Conservation (phyloP, 1,140 invertebrate species). For the Agraylea sexmaculata region DNA sequence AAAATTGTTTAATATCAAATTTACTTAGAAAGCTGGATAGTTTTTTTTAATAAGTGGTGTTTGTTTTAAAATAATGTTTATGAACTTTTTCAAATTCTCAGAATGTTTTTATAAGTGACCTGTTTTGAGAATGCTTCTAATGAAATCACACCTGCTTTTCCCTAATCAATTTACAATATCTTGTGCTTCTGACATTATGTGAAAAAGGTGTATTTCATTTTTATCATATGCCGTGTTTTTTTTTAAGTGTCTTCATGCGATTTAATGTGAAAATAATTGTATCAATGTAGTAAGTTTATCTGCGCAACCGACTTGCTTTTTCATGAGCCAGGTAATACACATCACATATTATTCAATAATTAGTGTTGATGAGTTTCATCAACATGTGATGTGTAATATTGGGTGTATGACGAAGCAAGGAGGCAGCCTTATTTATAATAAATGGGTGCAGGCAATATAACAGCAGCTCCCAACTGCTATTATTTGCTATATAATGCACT, state of each 20-base stretch:
- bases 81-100: neutral
- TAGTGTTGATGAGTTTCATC: too few species aligned
- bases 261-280: neutral
- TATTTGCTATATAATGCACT: conserved; percentile 3
- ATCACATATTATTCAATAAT: too few species aligned
- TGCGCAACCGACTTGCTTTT: too few species aligned
- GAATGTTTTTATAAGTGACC: neutral
- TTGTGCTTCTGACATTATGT: neutral
- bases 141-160: too few species aligned
- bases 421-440: conserved; percentile 8
- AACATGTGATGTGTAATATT: neutral
- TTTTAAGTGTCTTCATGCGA: neutral
- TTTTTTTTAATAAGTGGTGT: neutral
- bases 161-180: neutral
- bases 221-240: neutral
- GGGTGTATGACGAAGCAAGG: conserved; percentile 8
- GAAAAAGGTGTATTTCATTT: neutral
- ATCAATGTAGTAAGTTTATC: too few species aligned
- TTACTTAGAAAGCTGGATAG: neutral
- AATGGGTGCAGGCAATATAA: conserved; percentile 6
- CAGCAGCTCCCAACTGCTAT: neutral
- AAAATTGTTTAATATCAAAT: too few species aligned
- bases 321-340: too few species aligned
- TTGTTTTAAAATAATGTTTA: neutral
- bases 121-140: too few species aligned